Evolutionary conservation across 2,113 vertebrate genomes (phyloP), one percentile per base, ranked within the genome.

Genomic region (Urocitellus parryii): DNA sequence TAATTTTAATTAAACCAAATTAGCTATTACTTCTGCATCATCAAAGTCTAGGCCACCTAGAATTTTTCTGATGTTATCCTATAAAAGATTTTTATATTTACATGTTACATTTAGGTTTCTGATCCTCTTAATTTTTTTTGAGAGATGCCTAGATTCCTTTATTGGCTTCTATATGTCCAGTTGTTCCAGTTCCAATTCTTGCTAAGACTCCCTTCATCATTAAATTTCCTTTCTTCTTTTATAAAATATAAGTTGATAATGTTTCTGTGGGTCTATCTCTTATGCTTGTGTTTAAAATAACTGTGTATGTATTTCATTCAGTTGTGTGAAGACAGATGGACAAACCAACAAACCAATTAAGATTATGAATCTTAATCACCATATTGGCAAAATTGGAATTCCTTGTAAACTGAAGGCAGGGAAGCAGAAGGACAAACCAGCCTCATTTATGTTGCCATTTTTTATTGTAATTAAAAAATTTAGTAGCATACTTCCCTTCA

Each of bases 401-500:
- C 39, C 53, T 14, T 92, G 88, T 83, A 45, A 65, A 45, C 8
- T 88, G 37, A 72, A 79, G 34, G 14, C 29, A 2, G 20, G 20
- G 7, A 94, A 29, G 63, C 42, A 83, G n/a, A 56, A n/a, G 24
- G 39, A 32, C 63, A 78, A 48, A 78, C 16, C n/a, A 5, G 22
- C 18, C 29, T 94, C n/a, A 94, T 88, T 88, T 70, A 82, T 48
- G 3, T 22, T 94, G 72, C 4, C 32, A 72, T 45, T 88, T 18
- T 53, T 61, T 63, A 70, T n/a, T 83, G n/a, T 42, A 88, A 94
- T 84, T 73, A 84, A 88, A 24, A 83, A 72, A 73, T 86, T 72
- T n/a, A 37, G 11, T 63, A 83, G n/a, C 42, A 17, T 42, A 65
- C 16, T 88, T 67, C 39, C 4, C 5, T 27, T 88, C 53, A 72